Conservation (phyloP, 2,797 vertebrate species). For the Anas georgica region DNA sequence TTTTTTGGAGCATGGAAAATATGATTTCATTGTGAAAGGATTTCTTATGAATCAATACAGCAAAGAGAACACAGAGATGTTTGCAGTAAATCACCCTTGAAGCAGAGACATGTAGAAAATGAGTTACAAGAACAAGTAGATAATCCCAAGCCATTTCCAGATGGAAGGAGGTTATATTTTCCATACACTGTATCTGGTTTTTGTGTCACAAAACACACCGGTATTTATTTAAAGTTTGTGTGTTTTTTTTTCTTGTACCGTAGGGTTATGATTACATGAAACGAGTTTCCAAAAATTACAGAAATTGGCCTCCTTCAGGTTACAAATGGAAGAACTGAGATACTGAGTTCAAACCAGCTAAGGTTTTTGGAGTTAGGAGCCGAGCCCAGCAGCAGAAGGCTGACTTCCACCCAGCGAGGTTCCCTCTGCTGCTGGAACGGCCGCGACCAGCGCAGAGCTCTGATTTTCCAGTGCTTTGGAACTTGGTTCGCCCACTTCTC, state of each 20-base stretch:
- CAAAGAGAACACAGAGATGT: slow-evolving; percentile 59
- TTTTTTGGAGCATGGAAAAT: slow-evolving; percentile 72
- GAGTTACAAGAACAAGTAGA: slow-evolving; percentile 65
- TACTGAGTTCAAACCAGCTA: slow-evolving; percentile 35
- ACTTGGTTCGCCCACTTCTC: not conserved
- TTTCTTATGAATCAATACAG: slow-evolving; percentile 73
- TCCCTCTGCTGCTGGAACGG: not conserved
- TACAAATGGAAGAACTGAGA: slow-evolving; percentile 64
- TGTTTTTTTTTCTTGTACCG: not conserved
- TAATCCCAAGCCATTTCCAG: slow-evolving; percentile 67
- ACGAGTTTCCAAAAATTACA: slow-evolving; percentile 54
- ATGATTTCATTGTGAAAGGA: slow-evolving; percentile 75
- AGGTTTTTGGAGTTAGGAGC: not conserved
- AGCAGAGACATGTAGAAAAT: slow-evolving; percentile 52
- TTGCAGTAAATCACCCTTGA: slow-evolving; percentile 65
- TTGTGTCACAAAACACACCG: slow-evolving; percentile 56
- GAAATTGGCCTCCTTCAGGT: slow-evolving; percentile 54
- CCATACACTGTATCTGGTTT: slow-evolving; percentile 51
- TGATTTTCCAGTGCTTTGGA: not conserved
- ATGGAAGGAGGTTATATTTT: slow-evolving; percentile 69
- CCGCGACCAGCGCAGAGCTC: not conserved
- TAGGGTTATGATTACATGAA: slow-evolving; percentile 43
- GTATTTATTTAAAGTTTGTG: slow-evolving; percentile 58
- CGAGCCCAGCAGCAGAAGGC: not conserved
- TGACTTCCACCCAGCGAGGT: not conserved